Conservation (phyloP, 1,140 invertebrate genomes). For the Daktulosphaira vitifoliae region DNA sequence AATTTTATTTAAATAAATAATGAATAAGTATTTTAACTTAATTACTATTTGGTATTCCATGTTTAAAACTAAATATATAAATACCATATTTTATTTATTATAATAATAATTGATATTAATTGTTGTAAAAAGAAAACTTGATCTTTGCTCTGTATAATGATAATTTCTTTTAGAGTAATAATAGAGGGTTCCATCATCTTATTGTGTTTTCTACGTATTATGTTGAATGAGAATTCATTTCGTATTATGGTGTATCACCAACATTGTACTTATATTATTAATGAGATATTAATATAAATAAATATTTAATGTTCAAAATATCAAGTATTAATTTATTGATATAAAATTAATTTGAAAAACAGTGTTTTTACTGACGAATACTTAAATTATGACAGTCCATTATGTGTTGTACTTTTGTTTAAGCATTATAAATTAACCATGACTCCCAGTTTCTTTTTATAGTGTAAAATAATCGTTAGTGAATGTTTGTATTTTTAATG, state of each 20-base stretch:
- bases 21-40: conserved; percentile 27
- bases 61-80: conserved; percentile 13
- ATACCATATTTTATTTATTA: background rate
- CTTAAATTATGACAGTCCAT: no score
- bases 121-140: background rate
- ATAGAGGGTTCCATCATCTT: conserved; percentile 28
- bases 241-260: conserved; percentile 33
- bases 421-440: no score
- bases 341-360: no score
- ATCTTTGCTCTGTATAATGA: background rate
- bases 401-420: no score
- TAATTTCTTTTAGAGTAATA: conserved; percentile 9
- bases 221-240: conserved; percentile 9
- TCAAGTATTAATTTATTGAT: no score
- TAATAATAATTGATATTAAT: conserved; percentile 20
- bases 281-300: conserved; percentile 24
- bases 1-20: conserved; percentile 25
- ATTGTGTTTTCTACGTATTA: conserved; percentile 2
- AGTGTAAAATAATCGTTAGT: no score
- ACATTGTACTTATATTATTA: conserved; percentile 32
- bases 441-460: no score
- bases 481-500: no score
- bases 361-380: no score
- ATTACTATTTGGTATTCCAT: background rate
- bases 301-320: conserved; percentile 12